These are phyloP conservation scores for Balaeniceps rex DNA, from an alignment of 2,113 vertebrate species.

Conservation along the genomic window DNA sequence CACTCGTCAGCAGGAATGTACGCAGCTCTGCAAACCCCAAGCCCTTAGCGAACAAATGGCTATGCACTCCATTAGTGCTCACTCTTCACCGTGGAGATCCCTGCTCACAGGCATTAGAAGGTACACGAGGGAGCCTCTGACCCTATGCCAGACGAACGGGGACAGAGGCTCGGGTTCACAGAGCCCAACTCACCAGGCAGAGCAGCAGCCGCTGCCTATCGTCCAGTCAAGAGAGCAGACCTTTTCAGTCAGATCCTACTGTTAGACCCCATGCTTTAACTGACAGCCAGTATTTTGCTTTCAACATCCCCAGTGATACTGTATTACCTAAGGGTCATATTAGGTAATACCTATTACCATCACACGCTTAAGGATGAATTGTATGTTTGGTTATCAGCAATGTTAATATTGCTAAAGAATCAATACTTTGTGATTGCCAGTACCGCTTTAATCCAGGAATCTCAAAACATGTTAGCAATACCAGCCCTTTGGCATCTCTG, in stretches of 20 bases:
- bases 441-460: background rate
- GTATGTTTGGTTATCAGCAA: background rate
- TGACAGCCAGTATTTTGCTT: background rate
- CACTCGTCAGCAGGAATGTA: background rate
- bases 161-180: background rate
- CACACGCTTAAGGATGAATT: background rate
- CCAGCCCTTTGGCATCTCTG: background rate
- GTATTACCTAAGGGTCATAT: background rate
- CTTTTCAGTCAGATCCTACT: background rate
- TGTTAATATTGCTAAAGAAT: background rate
- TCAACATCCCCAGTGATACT: background rate
- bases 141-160: background rate
- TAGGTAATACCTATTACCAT: too few relatives aligned
- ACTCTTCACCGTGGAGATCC: background rate
- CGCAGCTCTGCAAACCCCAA: background rate
- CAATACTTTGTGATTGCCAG: background rate
- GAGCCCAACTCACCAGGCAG: background rate
- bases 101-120: background rate
- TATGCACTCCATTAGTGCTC: background rate
- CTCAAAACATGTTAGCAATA: background rate
- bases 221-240: background rate
- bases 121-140: background rate
- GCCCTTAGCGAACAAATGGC: conserved; percentile 18
- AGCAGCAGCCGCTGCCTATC: background rate
- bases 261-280: background rate